Evolutionary conservation across 2,113 vertebrate species (phyloP).

Genomic region (Nothoprocta perdicaria): DNA sequence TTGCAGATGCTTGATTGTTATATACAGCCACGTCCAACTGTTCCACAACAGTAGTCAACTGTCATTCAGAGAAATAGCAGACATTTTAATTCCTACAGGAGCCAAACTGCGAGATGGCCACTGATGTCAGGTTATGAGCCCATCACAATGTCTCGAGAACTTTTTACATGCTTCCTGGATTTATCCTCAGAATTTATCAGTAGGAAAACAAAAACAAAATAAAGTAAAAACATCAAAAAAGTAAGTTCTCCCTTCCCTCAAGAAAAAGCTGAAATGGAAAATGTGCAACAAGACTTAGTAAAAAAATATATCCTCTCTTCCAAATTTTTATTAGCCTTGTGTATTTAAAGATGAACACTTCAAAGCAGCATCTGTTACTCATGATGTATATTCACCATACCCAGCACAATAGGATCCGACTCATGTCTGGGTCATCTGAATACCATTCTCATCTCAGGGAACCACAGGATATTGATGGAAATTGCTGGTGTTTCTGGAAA

Average conservation of each 20-base stretch:
- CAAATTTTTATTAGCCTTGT: conserved; percentile 23
- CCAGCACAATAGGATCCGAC: conserved; percentile 9
- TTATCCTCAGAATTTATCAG: background rate
- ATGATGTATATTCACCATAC: conserved; percentile 31
- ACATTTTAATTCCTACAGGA: background rate
- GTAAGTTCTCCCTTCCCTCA: background rate
- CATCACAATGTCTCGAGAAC: background rate
- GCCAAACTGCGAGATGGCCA: background rate
- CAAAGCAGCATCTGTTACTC: conserved; percentile 54
- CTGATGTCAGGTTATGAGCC: background rate
- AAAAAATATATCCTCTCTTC: conserved; percentile 13
- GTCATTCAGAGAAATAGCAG: background rate
- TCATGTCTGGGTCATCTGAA: conserved; percentile 19
- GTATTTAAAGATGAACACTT: conserved; percentile 48
- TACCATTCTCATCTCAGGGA: conserved; percentile 7
- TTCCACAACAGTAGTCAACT: background rate
- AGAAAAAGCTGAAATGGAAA: conserved; percentile 42
- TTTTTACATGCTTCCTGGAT: background rate
- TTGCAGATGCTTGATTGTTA: background rate
- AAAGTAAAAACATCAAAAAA: no score
- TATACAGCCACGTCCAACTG: background rate
- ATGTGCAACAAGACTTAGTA: background rate
- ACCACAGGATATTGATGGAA: background rate
- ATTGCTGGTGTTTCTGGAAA: conserved; percentile 1
- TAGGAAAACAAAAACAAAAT: background rate